Percentiles rank a stretch among this genome's conserved stretches.
Evolutionary conservation across 2,113 vertebrate species (phyloP).

Genomic region (Phyllostomus discolor): DNA sequence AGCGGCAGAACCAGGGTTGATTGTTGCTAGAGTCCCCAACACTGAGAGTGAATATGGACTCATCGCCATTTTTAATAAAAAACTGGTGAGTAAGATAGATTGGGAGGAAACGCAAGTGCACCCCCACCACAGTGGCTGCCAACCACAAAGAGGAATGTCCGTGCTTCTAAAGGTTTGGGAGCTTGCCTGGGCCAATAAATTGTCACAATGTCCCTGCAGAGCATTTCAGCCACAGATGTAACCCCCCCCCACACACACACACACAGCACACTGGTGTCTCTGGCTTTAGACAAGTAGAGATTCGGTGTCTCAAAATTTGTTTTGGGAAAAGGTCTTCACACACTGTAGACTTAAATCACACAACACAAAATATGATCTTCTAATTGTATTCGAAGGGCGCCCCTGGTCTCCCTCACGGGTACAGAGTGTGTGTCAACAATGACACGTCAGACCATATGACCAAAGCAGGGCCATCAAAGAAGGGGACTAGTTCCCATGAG

Average conservation of each 20-base stretch:
- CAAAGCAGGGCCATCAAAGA: not conserved
- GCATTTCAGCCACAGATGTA: not conserved
- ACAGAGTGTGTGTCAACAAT: not conserved
- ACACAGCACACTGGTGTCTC: rapidly evolving
- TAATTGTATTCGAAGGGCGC: not conserved
- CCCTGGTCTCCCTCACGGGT: not conserved
- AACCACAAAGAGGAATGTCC: rapidly evolving
- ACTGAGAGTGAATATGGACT: not conserved
- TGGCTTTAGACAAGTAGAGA: not conserved
- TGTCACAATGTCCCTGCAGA: not conserved
- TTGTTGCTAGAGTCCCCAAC: not conserved
- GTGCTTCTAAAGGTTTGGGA: rapidly evolving
- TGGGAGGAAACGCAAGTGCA: not conserved
- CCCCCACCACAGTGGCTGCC: not conserved
- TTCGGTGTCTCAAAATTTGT: not conserved
- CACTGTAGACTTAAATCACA: not conserved
- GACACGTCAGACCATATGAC: not conserved
- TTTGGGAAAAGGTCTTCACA: not conserved
- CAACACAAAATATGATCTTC: not conserved
- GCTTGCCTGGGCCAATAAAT: no score
- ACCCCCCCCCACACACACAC: no score
- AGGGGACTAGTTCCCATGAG: not conserved
- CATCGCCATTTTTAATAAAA: not conserved
- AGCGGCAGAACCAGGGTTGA: not conserved
- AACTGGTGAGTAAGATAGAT: not conserved